A percentile compares a stretch with the other conserved stretches of the same genome.
Conservation (phyloP, 2,113 vertebrate genomes). For the Trogon surrucura region DNA sequence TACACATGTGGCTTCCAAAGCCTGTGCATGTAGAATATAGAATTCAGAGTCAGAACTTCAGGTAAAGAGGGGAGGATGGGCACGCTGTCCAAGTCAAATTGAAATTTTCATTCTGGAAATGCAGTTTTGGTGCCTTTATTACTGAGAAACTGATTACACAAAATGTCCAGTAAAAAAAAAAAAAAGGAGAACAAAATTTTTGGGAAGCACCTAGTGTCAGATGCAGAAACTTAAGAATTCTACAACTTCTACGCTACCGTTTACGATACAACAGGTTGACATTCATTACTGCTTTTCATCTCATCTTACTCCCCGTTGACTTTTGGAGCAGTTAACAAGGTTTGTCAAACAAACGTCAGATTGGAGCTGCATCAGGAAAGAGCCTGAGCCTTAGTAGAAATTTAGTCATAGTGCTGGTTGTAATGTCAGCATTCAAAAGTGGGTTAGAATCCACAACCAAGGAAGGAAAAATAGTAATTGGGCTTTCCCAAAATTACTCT, state of each 20-base stretch:
- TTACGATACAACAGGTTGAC: not conserved
- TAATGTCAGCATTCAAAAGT: not conserved
- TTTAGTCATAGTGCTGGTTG: not conserved
- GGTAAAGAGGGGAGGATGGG: not conserved
- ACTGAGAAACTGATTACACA: not conserved
- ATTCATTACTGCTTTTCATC: not conserved
- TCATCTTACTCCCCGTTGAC: accelerated
- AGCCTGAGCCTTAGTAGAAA: not conserved
- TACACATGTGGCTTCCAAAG: not conserved
- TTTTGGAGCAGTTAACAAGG: not conserved
- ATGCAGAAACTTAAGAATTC: not conserved
- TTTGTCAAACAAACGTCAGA: not conserved
- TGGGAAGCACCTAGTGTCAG: not conserved
- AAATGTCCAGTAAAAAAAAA: not conserved
- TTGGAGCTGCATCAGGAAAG: not conserved
- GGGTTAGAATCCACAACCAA: not conserved
- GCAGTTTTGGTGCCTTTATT: not conserved
- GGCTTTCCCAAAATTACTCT: not conserved
- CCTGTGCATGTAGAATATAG: not conserved
- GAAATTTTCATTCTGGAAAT: not conserved
- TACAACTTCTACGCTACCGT: not conserved
- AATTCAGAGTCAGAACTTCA: not conserved
- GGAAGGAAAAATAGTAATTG: not conserved
- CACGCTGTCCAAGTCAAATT: not conserved
- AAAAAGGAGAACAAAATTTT: too few relatives aligned